Conservation (phyloP, 2,113 vertebrate genomes). For the Laticauda colubrina region DNA sequence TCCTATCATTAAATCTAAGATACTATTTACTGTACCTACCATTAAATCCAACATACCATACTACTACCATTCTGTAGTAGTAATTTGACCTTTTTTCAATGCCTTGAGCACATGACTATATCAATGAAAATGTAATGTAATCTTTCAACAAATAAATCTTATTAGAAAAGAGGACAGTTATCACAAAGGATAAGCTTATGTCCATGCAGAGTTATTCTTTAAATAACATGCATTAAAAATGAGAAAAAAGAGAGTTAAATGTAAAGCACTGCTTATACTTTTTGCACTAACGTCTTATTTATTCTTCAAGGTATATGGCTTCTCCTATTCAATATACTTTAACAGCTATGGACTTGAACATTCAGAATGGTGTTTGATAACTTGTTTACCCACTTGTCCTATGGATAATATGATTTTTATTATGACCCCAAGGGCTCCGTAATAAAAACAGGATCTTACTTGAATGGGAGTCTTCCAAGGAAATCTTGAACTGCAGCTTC, state of each 20-base stretch:
- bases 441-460: not conserved
- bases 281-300: not conserved
- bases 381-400: not conserved
- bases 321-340: not conserved
- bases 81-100: not conserved
- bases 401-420: not conserved
- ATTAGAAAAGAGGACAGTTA: not conserved
- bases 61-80: not conserved
- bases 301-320: not conserved
- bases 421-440: not conserved
- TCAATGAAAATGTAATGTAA: not conserved
- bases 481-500: not conserved
- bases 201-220: not conserved
- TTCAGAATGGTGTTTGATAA: not conserved
- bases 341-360: not conserved
- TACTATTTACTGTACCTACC: not conserved
- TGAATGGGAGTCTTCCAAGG: not conserved
- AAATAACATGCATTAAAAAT: not conserved
- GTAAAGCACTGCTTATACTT: not conserved
- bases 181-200: not conserved
- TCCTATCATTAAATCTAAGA: not conserved
- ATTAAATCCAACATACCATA: constrained; percentile 15
- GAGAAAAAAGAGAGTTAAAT: not conserved
- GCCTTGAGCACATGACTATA: not conserved
- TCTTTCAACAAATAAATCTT: not conserved